A percentile compares a stretch with the other conserved stretches of the same genome.
These are phyloP conservation scores for Yponomeuta plumbellus DNA, from an alignment of 2,888 invertebrate species.

Conservation along the genomic window DNA sequence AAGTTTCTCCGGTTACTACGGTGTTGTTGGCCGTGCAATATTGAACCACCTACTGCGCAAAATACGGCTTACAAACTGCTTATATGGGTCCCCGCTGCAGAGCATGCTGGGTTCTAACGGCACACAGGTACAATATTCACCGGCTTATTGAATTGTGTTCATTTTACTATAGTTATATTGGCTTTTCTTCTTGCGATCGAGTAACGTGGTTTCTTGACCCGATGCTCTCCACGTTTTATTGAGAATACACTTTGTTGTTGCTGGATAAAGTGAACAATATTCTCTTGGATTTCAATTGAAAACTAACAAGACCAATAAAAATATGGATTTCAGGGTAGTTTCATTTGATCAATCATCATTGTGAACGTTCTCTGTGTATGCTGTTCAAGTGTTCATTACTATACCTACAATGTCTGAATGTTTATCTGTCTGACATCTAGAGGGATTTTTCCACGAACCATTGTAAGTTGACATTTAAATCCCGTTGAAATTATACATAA, in stretches of 20 bases:
- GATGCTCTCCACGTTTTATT: background rate
- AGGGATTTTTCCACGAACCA: no score
- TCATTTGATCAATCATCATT: no score
- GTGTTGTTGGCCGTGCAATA: background rate
- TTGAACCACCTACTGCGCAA: conserved; percentile 15
- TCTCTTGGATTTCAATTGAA: background rate
- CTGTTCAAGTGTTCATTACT: no score
- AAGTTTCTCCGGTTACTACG: background rate
- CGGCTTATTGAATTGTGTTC: background rate
- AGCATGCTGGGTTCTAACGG: background rate
- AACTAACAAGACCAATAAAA: background rate
- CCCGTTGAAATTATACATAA: no score
- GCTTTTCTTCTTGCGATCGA: background rate
- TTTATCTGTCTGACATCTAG: no score
- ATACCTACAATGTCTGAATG: no score
- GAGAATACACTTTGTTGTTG: no score
- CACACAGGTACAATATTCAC: background rate
- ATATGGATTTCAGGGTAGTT: background rate
- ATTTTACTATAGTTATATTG: background rate
- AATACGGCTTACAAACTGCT: conserved; percentile 17
- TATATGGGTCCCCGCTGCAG: conserved; percentile 22
- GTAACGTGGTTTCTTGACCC: background rate
- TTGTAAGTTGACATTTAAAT: no score
- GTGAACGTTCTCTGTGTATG: background rate
- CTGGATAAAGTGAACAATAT: no score